Base-by-base conservation (phyloP, 2,888 invertebrate genomes). In the Danaus chrysippus region DNA sequence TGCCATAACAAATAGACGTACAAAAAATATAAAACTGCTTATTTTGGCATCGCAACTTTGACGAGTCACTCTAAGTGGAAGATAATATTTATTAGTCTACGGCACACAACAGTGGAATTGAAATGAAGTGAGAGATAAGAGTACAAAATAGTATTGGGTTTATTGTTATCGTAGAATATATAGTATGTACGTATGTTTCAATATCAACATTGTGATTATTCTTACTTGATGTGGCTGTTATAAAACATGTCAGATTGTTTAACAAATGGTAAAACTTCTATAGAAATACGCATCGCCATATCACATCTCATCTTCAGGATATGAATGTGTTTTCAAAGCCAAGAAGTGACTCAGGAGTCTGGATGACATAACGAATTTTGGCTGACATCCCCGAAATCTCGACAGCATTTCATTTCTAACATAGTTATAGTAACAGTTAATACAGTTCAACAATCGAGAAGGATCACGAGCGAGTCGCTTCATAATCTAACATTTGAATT, bases 11-110 rank as follows among this genome's bases (percentile, higher is more conserved):
- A 59, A 67, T 62, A 66, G 61, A 64, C 62, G 56, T 44, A 55
- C 49, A 60, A 67, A 66, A 64, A 66, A 64, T 43, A 55, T 54
- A 64, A 66, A 64, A 67, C 13, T 64, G 66, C 66, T 64, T 67
- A 67, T 67, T 67, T 64, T 67, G 60, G 64, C 60, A 62, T 62
- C 64, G 44, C 60, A 56, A 62, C 56, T 69, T 65, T 63, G 65
- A 69, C 66, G 63, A 66, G 62, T 66, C 65, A 59, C 59, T 61
- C 61, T 58, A 58, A 66, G 59, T 62, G 58, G 64, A 62, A 56
- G 62, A 63, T 59, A 63, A 59, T 62, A 66, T 64, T 64, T 66
- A 64, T 58, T 62, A 59, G 61, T 61, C 43, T 52, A 59, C 42
- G 57, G 34, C 43, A n/a, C 13, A 58, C 46, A 10, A 8, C 49